Evolutionary conservation across 2,113 vertebrate genomes (phyloP), one percentile per base, ranked within the genome.

Genomic region (Plotosus lineatus): DNA sequence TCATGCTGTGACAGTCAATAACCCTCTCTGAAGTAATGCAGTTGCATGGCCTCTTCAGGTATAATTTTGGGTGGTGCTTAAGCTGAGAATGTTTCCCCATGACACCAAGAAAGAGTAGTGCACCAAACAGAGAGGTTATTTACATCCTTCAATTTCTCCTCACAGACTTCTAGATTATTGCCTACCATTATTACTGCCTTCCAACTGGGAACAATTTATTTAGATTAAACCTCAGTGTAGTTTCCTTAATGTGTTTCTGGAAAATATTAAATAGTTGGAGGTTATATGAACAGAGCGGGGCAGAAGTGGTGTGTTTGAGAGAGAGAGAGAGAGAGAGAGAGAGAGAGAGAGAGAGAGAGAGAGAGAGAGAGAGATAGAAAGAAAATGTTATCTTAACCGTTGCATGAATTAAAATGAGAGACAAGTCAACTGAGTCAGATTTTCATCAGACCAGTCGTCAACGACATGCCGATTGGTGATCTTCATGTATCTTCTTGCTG

Each of bases 121-220:
- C 86, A 87, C 6, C 50, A 83, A 86, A 83, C 82, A 85, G 84
- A 85, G 84, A 82, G 83, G 87, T 89, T 92, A 92, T 94, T 93
- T 92, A 92, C 90, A 89, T 87, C 88, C 89, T 92, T 92, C 90
- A 93, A 92, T 93, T 92, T 89, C 88, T 91, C 91, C 85, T 61
- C 63, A 53, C 78, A 89, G 90, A 89, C 89, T 86, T 87, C 83
- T 31, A 88, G 86, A 89, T 92, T 91, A 92, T 92, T 92, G 88
- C 89, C 88, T 90, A 87, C 83, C 86, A 88, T 91, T 92, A 93
- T 93, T 91, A 91, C 85, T 91, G 85, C 80, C n/a, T 87, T 92
- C 90, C 89, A 92, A 93, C 91, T 88, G 90, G 91, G 91, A 88
- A 83, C 90, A 92, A 93, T 94, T 93, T 92, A 92, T 94, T 93